phyloP scores from a whole-genome alignment of 2,888 invertebrate genomes.

The Pantelozetes paolii region DNA sequence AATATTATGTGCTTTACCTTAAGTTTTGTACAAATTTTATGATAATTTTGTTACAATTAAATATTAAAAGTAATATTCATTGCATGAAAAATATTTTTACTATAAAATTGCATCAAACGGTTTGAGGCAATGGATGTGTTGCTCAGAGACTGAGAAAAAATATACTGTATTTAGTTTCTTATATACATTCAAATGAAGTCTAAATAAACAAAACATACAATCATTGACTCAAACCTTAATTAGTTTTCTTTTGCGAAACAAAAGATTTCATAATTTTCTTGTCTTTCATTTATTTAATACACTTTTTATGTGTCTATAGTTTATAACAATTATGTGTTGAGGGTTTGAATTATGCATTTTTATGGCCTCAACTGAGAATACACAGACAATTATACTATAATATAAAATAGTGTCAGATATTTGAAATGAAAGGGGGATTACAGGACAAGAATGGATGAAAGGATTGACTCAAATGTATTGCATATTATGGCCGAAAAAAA shows the following conservation, averaged over 20 bases:
- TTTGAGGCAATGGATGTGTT: background rate
- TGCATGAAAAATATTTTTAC: too few species aligned
- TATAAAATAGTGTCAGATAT: too few species aligned
- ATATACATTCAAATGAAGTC: too few species aligned
- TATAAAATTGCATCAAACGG: too few species aligned
- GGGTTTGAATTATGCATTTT: slow-evolving; percentile 1
- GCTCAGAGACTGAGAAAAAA: too few species aligned
- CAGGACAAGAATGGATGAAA: background rate
- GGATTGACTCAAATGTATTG: background rate
- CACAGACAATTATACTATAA: background rate
- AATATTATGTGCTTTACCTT: too few species aligned
- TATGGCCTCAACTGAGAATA: background rate
- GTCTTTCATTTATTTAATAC: background rate
- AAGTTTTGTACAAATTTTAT: too few species aligned
- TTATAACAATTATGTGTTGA: background rate
- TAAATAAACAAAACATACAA: background rate
- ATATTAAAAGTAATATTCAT: too few species aligned
- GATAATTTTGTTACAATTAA: too few species aligned
- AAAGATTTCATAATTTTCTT: background rate
- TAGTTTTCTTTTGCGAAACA: background rate
- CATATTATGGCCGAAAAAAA: background rate
- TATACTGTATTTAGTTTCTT: too few species aligned
- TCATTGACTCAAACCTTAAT: background rate
- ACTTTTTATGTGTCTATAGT: background rate
- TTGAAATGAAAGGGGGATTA: background rate